Evolutionary conservation across 2,888 invertebrate genomes (phyloP).

Genomic region (Scaptodrosophila latifasciaeformis): DNA sequence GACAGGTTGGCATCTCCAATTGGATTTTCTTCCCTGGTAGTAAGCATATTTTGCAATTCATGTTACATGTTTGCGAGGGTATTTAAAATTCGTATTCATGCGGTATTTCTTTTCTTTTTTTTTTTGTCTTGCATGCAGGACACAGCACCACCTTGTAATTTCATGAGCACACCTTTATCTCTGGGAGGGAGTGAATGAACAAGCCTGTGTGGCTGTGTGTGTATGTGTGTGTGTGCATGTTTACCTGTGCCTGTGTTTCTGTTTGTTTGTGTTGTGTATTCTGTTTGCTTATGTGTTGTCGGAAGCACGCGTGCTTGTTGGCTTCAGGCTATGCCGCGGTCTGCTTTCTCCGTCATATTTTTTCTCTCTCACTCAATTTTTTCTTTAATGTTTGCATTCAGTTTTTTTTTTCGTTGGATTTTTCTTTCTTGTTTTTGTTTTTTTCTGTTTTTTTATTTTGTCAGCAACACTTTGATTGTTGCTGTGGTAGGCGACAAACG

Average conservation of each 20-base stretch:
- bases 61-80: too few species aligned
- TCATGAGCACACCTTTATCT: conserved; percentile 11
- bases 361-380: neutral
- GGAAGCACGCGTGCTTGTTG: conserved; percentile 27
- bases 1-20: too few species aligned
- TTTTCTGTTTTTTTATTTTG: neutral
- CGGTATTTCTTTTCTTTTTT: too few species aligned
- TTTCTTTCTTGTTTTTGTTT: neutral
- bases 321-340: conserved; percentile 38
- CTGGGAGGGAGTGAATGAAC: neutral
- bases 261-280: conserved; percentile 4
- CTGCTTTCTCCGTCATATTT: conserved; percentile 20
- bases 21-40: too few species aligned
- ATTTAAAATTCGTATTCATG: too few species aligned
- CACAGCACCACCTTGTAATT: too few species aligned
- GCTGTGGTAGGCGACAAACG: conserved; percentile 14
- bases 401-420: conserved; percentile 16
- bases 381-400: conserved; percentile 37
- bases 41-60: too few species aligned
- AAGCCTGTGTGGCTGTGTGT: neutral
- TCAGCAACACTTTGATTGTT: too few species aligned
- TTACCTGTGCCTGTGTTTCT: conserved; percentile 6
- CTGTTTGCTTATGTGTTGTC: conserved; percentile 6
- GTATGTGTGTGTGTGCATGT: conserved; percentile 7
- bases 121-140: too few species aligned